Evolutionary conservation across 2,888 invertebrate genomes (phyloP), one percentile per base, ranked within the genome.

Genomic region (Drosophila emarginata): DNA sequence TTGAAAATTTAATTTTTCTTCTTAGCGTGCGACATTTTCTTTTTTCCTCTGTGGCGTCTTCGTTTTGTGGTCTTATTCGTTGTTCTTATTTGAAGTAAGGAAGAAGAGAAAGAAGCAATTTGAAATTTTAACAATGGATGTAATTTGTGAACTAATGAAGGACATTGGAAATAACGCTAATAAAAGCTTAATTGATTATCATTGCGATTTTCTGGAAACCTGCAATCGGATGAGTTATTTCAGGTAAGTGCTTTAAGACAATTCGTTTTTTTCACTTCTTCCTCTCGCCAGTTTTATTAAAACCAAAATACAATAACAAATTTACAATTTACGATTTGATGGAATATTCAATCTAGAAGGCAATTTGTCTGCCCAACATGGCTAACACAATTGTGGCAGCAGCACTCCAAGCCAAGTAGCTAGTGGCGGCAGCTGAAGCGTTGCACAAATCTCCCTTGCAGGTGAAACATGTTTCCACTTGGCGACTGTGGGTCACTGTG

Each of bases 381-480:
- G 86, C 84, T 32, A 91, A 52, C 23, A 90, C 58, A 12, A 45
- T 5, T 18, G 45, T 21, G 18, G 87, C 77, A n/a, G 82, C 73
- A 7, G 81, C 70, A 28, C 90, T 85, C 50, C 89, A 56, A 5
- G 88, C 77, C 59, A 88, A 51, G 40, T 82, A 82, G 14, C 88
- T 79, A 12, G 75, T 81, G n/a, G 91, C 88, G 0, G 91, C 88
- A 0, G 89, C 83, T 15, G 90, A 89, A 23, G 89, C 88, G 83
- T 95, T 95, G 92, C 95, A 95, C 2, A 94, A 93, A 76, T 95
- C 95, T 32, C 93, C 93, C 64, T 94, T 94, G 88, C 95, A 95
- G 64, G 94, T 94, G 87, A 94, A 94, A 79, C 95, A 95, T 64
- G 69, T 84, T 5, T 89, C 87, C 39, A 91, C 85, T 11, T 85